phyloP scores from a whole-genome alignment of 2,113 vertebrate genomes.

The Scopus umbretta region DNA sequence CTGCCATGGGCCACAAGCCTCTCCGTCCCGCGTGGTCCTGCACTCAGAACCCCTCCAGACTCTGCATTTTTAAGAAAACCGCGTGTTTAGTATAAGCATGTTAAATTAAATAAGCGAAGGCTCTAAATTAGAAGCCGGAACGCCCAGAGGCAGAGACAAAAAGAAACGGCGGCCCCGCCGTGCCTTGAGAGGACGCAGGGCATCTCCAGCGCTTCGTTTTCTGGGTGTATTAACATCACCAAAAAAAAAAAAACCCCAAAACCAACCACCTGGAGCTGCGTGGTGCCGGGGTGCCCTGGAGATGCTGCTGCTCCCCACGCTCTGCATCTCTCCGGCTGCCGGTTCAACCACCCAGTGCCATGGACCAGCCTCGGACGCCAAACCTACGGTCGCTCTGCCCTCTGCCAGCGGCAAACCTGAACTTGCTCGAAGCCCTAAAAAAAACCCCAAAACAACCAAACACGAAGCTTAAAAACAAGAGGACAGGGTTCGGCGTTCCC shows the following conservation, averaged over 20 bases:
- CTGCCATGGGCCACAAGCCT: background rate
- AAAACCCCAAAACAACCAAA: no score
- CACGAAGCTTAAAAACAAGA: background rate
- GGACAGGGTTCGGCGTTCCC: no score
- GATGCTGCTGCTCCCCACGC: background rate
- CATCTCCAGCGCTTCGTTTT: background rate
- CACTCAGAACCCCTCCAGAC: background rate
- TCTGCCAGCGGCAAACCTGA: background rate
- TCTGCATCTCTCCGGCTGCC: background rate
- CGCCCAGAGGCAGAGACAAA: fast-evolving
- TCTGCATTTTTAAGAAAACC: background rate
- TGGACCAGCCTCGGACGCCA: fast-evolving
- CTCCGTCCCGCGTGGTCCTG: background rate
- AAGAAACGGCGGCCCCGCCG: no score
- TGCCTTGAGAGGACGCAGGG: fast-evolving
- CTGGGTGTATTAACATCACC: background rate
- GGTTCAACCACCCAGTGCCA: background rate
- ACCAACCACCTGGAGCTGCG: background rate
- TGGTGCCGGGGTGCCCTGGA: background rate
- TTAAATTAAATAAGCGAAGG: background rate
- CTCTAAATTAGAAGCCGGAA: background rate
- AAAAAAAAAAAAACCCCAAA: background rate
- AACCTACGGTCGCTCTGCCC: background rate
- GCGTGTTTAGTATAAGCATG: fast-evolving
- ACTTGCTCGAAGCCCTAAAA: background rate